Evolutionary conservation across 2,888 invertebrate genomes (phyloP).

Genomic region (Trachelus troglodyta): DNA sequence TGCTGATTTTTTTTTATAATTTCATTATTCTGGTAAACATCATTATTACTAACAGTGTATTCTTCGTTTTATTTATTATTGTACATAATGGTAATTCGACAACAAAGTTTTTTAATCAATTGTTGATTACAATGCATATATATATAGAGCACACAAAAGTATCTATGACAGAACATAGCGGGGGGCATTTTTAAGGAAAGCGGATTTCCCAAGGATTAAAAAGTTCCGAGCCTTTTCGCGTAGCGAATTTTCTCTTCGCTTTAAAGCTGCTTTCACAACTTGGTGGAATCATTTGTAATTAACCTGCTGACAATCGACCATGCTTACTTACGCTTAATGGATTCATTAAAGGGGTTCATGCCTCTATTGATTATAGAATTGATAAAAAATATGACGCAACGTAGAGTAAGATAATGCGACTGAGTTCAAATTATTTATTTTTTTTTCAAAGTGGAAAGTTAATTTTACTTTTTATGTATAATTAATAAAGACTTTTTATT

Average conservation of each 20-base stretch:
- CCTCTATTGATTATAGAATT: background rate
- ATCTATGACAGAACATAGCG: background rate
- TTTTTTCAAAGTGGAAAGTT: background rate
- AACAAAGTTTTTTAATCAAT: background rate
- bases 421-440: background rate
- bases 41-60: background rate
- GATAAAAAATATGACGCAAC: background rate
- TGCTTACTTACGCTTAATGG: background rate
- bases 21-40: background rate
- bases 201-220: background rate
- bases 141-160: background rate
- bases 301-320: background rate
- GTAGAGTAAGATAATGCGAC: background rate
- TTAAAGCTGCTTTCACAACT: background rate
- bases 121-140: background rate
- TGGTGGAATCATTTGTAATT: conserved; percentile 1
- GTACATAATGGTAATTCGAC: background rate
- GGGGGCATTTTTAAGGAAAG: background rate
- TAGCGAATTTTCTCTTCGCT: background rate
- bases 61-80: background rate
- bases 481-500: background rate
- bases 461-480: background rate
- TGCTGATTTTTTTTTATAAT: background rate
- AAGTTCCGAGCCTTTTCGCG: background rate
- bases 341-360: background rate